These are phyloP conservation scores for Parazoanthus darwini DNA, from an alignment of 92 coral and sea anemone species.

Conservation along the genomic window DNA sequence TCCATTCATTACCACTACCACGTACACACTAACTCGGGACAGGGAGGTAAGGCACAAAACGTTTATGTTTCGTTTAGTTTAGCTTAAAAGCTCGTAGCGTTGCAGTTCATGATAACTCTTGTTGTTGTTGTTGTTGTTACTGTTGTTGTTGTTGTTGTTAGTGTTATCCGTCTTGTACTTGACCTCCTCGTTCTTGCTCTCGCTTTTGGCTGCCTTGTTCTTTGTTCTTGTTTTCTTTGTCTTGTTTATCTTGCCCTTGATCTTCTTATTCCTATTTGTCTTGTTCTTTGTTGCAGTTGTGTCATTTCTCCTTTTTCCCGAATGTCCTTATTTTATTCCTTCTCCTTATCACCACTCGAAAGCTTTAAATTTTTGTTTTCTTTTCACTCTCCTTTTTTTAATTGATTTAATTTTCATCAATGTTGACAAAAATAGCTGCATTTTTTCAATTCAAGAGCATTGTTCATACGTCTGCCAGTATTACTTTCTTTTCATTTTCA, in stretches of 20 bases:
- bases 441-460: too few relatives aligned
- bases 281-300: background rate
- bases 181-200: background rate
- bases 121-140: background rate
- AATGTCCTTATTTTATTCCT: background rate
- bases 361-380: background rate
- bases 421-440: too few relatives aligned
- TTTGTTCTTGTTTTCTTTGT: background rate
- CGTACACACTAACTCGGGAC: conserved; percentile 13
- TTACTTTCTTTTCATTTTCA: too few relatives aligned
- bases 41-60: conserved; percentile 27
- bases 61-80: background rate
- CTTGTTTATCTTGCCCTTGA: background rate
- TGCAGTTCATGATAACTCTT: too few relatives aligned
- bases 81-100: too few relatives aligned
- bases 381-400: too few relatives aligned
- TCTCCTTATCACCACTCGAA: background rate
- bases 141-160: background rate
- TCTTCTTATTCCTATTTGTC: background rate
- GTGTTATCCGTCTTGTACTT: background rate
- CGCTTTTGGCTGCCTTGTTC: background rate
- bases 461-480: background rate
- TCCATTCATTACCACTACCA: conserved; percentile 32
- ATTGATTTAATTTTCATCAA: background rate
- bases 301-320: background rate